phyloP scores from a whole-genome alignment of 2,888 invertebrate species.

The Netelia inedita region DNA sequence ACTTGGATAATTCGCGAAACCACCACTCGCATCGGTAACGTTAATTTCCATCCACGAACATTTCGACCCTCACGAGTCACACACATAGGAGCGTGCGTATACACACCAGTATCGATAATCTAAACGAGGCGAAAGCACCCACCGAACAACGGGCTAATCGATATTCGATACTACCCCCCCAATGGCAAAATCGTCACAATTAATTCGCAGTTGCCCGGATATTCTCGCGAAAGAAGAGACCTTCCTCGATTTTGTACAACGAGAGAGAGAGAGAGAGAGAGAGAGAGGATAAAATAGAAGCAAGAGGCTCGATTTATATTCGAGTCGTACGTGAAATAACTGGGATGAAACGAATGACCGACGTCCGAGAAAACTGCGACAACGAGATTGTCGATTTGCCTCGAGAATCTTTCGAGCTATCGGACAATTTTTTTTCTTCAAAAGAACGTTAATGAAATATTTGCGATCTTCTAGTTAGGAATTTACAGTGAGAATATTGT shows the following conservation, averaged over 20 bases:
- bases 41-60: conserved; percentile 37
- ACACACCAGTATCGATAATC: conserved; percentile 40
- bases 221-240: conserved; percentile 21
- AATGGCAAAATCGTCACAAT: conserved; percentile 65
- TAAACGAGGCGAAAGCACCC: conserved; percentile 42
- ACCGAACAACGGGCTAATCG: conserved; percentile 61
- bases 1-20: conserved; percentile 55
- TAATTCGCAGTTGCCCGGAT: conserved; percentile 54
- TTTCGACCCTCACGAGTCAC: neutral
- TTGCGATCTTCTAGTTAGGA: neutral
- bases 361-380: neutral
- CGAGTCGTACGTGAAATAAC: conserved; percentile 16
- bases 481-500: conserved; percentile 16
- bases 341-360: neutral
- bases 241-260: neutral
- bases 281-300: neutral
- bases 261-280: neutral
- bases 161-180: conserved; percentile 66
- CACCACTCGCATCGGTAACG: conserved; percentile 52
- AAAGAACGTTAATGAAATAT: neutral
- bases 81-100: neutral
- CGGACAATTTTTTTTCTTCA: neutral
- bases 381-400: neutral
- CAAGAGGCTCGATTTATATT: conserved; percentile 1
- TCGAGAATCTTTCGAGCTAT: too few relatives aligned